These are phyloP conservation scores for Typhlichthys subterraneus DNA, from an alignment of 2,797 vertebrate species.

Conservation along the genomic window DNA sequence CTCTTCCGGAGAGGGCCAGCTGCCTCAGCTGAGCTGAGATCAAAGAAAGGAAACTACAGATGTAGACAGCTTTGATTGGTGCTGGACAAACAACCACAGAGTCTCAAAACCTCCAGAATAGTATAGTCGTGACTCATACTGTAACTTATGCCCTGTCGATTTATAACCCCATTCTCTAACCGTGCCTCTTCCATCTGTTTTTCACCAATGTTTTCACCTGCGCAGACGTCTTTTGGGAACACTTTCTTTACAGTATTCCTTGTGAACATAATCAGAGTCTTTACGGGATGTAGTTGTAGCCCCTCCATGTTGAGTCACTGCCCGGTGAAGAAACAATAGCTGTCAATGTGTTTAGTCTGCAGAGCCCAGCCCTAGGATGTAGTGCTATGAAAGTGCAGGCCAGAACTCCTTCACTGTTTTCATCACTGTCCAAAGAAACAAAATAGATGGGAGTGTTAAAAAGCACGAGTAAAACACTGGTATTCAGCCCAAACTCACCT, in stretches of 20 bases:
- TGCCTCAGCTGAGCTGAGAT: conserved; percentile 60
- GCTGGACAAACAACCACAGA: conserved; percentile 7
- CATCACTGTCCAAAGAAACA: conserved; percentile 5
- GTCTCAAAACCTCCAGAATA: not conserved
- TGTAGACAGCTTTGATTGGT: conserved; percentile 40
- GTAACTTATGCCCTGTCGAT: not conserved
- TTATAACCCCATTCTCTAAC: not conserved
- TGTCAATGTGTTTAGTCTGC: conserved; percentile 59
- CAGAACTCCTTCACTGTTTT: conserved; percentile 6
- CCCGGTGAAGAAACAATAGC: conserved; percentile 29
- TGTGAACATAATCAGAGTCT: not conserved
- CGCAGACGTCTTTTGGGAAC: not conserved
- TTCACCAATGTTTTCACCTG: not conserved
- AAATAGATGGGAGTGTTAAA: conserved; percentile 9
- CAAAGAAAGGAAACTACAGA: conserved; percentile 46
- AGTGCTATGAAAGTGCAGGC: conserved; percentile 16
- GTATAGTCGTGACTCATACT: too few species aligned
- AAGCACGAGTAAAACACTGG: not conserved
- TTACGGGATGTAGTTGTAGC: conserved; percentile 7
- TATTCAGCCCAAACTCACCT: conserved; percentile 5
- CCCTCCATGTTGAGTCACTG: conserved; percentile 15
- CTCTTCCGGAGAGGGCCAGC: conserved; percentile 59
- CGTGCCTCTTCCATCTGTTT: conserved; percentile 13
- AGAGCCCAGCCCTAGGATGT: conserved; percentile 64
- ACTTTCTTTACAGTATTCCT: not conserved